These are phyloP conservation scores for Myiotriccus ornatus DNA, from an alignment of 2,797 vertebrate species.

Conservation along the genomic window DNA sequence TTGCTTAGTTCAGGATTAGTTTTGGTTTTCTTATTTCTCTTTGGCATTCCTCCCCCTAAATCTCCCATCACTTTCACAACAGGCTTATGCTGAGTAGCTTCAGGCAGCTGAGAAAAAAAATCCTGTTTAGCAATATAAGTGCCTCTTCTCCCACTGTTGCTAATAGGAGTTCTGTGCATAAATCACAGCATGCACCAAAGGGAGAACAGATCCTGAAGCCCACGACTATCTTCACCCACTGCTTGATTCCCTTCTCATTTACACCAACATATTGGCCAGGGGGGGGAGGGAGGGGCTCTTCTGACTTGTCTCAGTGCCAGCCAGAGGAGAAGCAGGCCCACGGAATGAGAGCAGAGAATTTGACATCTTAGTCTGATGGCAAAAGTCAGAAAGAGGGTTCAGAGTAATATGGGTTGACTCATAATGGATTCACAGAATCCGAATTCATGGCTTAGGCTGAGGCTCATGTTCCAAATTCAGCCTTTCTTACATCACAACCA, in stretches of 20 bases:
- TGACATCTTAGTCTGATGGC: background rate
- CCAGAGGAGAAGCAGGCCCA: background rate
- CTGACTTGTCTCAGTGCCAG: background rate
- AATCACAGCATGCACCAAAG: background rate
- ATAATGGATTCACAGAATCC: background rate
- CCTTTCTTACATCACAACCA: background rate
- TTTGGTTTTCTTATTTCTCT: constrained; percentile 23
- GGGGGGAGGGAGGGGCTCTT: background rate
- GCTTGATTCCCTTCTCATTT: background rate
- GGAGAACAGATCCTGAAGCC: background rate
- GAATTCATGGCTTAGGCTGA: background rate
- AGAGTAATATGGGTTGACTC: background rate
- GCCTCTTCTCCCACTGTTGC: background rate
- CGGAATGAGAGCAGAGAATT: background rate
- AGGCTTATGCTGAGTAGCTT: constrained; percentile 37
- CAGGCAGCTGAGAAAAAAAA: constrained; percentile 32
- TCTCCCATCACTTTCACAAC: constrained; percentile 47
- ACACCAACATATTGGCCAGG: background rate
- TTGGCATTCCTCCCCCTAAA: constrained; percentile 3
- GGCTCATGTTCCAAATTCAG: background rate
- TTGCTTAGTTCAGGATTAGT: background rate
- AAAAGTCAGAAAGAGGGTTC: background rate
- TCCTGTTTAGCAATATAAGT: constrained; percentile 34
- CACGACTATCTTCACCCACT: background rate
- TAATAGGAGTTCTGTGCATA: constrained; percentile 30